Conservation (phyloP, 1,140 invertebrate species). For the Drosophila chauvacae region DNA sequence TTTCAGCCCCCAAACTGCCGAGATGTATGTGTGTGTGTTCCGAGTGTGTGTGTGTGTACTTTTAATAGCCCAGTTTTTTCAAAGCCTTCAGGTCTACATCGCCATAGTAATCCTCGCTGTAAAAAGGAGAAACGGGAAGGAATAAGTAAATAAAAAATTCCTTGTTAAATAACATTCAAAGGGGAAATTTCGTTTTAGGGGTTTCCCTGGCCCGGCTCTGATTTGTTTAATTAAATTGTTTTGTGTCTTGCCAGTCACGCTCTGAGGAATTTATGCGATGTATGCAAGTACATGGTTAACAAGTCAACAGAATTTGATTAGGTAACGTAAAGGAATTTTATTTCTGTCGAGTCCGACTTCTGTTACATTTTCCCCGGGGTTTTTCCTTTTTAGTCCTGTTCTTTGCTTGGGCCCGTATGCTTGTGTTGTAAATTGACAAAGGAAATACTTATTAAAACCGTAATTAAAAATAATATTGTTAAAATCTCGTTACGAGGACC, state of each 20-base stretch:
- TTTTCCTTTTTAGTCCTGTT: neutral
- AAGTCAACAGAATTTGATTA: conserved; percentile 47
- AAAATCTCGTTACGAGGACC: conserved; percentile 55
- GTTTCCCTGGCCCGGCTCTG: conserved; percentile 50
- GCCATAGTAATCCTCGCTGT: conserved; percentile 93
- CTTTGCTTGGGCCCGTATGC: neutral
- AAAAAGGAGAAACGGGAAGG: conserved; percentile 84
- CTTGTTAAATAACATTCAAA: conserved; percentile 53
- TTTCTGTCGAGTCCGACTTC: conserved; percentile 36
- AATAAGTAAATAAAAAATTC: conserved; percentile 63
- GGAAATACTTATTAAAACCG: conserved; percentile 74
- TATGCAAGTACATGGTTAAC: conserved; percentile 36
- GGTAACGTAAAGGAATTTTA: conserved; percentile 27
- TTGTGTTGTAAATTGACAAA: conserved; percentile 74
- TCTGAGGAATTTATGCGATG: conserved; percentile 41
- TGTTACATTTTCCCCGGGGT: conserved; percentile 10
- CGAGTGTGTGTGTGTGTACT: conserved; percentile 20
- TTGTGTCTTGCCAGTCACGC: conserved; percentile 54
- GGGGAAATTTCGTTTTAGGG: conserved; percentile 32
- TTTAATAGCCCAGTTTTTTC: conserved; percentile 90
- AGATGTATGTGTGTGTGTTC: conserved; percentile 13
- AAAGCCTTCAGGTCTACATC: conserved; percentile 92
- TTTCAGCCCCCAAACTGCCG: conserved; percentile 45
- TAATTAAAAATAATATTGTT: conserved; percentile 82
- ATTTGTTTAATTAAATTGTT: conserved; percentile 80